Conservation (phyloP, 1,140 invertebrate genomes). For the Bombus superbus region DNA sequence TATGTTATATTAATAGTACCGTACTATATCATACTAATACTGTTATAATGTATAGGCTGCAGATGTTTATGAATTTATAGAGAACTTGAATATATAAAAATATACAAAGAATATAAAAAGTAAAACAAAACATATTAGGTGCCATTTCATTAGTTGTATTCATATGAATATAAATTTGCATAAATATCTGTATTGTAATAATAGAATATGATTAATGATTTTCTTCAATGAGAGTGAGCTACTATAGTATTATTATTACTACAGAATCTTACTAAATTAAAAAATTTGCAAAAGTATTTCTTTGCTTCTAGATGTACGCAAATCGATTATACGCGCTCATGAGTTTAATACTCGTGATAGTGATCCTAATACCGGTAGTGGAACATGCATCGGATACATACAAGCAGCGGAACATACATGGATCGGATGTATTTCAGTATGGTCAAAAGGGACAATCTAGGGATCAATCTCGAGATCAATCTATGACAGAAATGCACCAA, state of each 20-base stretch:
- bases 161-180: not conserved
- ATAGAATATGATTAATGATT: not conserved
- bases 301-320: slow-evolving; percentile 75
- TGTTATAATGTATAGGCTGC: not conserved
- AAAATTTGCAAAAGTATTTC: not conserved
- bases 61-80: not conserved
- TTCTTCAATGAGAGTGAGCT: not conserved
- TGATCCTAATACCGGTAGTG: slow-evolving; percentile 66
- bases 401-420: slow-evolving; percentile 66
- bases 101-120: not conserved
- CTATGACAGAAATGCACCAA: slow-evolving; percentile 58
- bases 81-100: not conserved
- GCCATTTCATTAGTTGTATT: not conserved
- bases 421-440: slow-evolving; percentile 69
- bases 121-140: not conserved
- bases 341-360: slow-evolving; percentile 67
- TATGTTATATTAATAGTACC: not conserved
- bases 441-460: slow-evolving; percentile 62
- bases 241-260: too few relatives aligned
- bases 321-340: slow-evolving; percentile 68
- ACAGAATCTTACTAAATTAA: not conserved
- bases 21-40: not conserved
- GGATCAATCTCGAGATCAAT: not conserved
- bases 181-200: not conserved
- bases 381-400: slow-evolving; percentile 56